These are phyloP conservation scores for Dallia pectoralis DNA, from an alignment of 2,797 vertebrate species.

Conservation along the genomic window DNA sequence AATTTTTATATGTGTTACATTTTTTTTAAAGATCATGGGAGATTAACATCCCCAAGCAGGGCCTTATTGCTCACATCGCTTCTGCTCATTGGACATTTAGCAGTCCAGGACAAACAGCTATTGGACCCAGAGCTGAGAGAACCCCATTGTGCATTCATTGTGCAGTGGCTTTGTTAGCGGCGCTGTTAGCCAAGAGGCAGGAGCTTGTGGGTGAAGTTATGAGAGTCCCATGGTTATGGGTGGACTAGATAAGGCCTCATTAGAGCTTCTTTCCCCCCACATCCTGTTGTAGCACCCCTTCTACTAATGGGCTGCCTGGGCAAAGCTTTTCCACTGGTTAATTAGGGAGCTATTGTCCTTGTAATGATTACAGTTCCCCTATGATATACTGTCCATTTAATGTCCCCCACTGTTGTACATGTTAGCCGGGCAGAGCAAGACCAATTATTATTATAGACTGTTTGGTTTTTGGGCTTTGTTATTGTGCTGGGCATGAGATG, in stretches of 20 bases:
- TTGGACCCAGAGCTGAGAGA: slow-evolving; percentile 48
- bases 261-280: slow-evolving; percentile 64
- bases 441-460: slow-evolving; percentile 56
- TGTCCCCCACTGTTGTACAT: slow-evolving; percentile 5
- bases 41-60: not conserved
- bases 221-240: slow-evolving; percentile 71
- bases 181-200: slow-evolving; percentile 24
- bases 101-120: slow-evolving; percentile 12
- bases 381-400: slow-evolving; percentile 59
- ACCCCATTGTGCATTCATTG: slow-evolving; percentile 69
- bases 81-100: not conserved
- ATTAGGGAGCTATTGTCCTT: slow-evolving; percentile 78
- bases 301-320: slow-evolving; percentile 53
- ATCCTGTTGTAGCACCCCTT: slow-evolving; percentile 36
- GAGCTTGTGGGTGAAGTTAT: slow-evolving; percentile 63
- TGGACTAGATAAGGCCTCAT: slow-evolving; percentile 72
- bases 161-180: slow-evolving; percentile 64
- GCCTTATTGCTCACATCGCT: slow-evolving; percentile 1
- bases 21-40: slow-evolving; percentile 16
- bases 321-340: slow-evolving; percentile 63
- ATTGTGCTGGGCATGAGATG: slow-evolving; percentile 51
- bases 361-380: slow-evolving; percentile 62
- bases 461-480: slow-evolving; percentile 70
- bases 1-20: not conserved
- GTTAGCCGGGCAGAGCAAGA: slow-evolving; percentile 45